Evolutionary conservation across 2,113 vertebrate species (phyloP), one percentile per base, ranked within the genome.

Genomic region (Tragulus kanchil): DNA sequence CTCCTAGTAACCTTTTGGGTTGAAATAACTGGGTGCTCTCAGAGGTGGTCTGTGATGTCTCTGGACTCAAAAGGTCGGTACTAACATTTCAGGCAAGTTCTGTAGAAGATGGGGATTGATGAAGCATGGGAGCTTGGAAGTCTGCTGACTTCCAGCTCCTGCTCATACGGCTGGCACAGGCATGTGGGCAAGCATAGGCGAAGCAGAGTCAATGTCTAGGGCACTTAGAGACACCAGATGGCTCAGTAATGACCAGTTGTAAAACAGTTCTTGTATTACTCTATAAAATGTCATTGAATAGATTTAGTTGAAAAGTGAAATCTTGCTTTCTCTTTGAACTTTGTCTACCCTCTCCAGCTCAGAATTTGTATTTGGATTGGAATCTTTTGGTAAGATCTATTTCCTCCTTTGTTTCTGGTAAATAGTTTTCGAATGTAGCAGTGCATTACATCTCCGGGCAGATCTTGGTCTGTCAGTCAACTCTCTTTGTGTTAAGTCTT

Each of bases 271-370:
- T 54, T 59, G 2, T 67, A 21, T 90, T 94, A 54, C 31, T 73
- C 13, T 61, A 8, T 62, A 52, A 79, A 42, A 56, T 92, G 45
- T 8, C 28, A 25, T 14, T 89, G 52, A 85, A 78, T 95, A 85
- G 25, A 64, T 56, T 1, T 54, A 69, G 59, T 75, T 88, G 86
- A 88, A 85, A 95, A 95, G 48, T 69, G 96, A 90, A 96, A 79
- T 75, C 45, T 83, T 94, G 19, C 28, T 81, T 91, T 90, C 85
- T 85, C 85, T 85, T 71, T 83, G 52, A 93, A 83, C 48, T 87
- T 97, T 86, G 56, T 84, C 50, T 91, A 56, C 65, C 48, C 12
- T 95, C n/a, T 75, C 25, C 48, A 62, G 84, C 75, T 94, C 21
- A 94, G 50, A 93, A 62, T 86, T 83, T 65, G 6, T 89, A 62